Base-by-base conservation (phyloP, 2,113 vertebrate genomes). In the Bubo scandiacus region DNA sequence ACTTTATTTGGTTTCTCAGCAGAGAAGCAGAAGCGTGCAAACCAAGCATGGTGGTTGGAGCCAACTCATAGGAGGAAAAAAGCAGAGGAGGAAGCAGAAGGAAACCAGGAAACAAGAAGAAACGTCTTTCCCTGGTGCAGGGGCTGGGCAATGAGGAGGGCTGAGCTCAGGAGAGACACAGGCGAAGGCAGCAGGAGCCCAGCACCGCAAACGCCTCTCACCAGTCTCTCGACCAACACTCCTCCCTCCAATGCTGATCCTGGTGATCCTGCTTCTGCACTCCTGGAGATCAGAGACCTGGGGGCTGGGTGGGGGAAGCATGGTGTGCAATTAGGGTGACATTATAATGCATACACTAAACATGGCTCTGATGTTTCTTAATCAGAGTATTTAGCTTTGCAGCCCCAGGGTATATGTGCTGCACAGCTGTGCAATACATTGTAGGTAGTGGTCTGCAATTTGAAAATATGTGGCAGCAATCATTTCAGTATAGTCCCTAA, bases 401-500 rank as follows among this genome's bases (percentile, higher is more conserved):
- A 5, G 36, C 49, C 51, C 14, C 0, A 0, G 55, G 65, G 67
- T 40, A 5, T 10, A 1, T 29, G 5, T 9, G 52, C 72, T 17
- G 42, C n/a, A 18, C 40, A n/a, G 22, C 62, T 58, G 43, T 52
- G 25, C 68, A 10, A 2, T 17, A 15, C 34, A 0, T 1, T 7
- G 49, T 15, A 20, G 55, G 59, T 8, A 42, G 55, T 4, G 32
- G 13, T 81, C n/a, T 12, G 54, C 18, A 6, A 6, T 18, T 34
- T 7, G 6, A 15, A 43, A 67, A 51, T 18, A 40, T 40, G 1
- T 9, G 71, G 8, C 88, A 59, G 63, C n/a, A 59, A 20, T 55
- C 0, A 5, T 43, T 67, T 38, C 54, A 6, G 10, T 7, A 0
- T 2, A 7, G n/a, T 45, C 52, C 15, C 1, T 23, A 36, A 38